phyloP scores from a whole-genome alignment of 2,888 invertebrate genomes.

The Leistus spinibarbis region DNA sequence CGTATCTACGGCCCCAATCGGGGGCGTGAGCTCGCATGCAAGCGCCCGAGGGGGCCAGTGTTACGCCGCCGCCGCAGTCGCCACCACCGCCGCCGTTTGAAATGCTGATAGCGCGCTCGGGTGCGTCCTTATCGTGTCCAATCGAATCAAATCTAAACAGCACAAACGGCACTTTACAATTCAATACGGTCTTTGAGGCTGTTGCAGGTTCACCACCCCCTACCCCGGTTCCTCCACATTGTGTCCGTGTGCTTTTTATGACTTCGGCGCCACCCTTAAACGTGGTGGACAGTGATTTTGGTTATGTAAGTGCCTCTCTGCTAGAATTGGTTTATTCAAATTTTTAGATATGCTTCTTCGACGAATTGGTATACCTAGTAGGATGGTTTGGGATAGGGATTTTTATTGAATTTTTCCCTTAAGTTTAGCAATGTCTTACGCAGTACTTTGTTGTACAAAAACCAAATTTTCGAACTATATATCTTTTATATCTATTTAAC shows the following conservation, averaged over 20 bases:
- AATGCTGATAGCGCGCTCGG: conserved; percentile 2
- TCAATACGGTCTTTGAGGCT: conserved; percentile 42
- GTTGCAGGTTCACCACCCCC: not conserved
- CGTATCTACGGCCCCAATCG: conserved; percentile 20
- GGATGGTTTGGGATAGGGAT: too few species aligned
- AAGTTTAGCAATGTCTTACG: too few species aligned
- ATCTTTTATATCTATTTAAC: too few species aligned
- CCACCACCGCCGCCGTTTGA: conserved; percentile 12
- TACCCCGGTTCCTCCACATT: not conserved
- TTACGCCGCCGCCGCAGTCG: conserved; percentile 1
- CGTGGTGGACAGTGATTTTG: not conserved
- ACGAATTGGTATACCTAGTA: too few species aligned
- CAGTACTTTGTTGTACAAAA: too few species aligned
- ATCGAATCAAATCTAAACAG: conserved; percentile 48
- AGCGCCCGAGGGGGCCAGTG: conserved; percentile 11
- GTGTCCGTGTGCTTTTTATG: not conserved
- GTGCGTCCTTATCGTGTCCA: conserved; percentile 33
- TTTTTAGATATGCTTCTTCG: too few species aligned
- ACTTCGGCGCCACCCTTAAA: not conserved
- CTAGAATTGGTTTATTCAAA: not conserved
- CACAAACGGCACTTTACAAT: conserved; percentile 50
- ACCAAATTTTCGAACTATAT: too few species aligned
- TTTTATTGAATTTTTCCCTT: too few species aligned
- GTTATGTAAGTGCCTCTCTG: not conserved
- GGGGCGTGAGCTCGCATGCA: conserved; percentile 35